A percentile compares a stretch with the other conserved stretches of the same genome.
Conservation (phyloP, 2,888 invertebrate genomes). For the Eurytoma californica region DNA sequence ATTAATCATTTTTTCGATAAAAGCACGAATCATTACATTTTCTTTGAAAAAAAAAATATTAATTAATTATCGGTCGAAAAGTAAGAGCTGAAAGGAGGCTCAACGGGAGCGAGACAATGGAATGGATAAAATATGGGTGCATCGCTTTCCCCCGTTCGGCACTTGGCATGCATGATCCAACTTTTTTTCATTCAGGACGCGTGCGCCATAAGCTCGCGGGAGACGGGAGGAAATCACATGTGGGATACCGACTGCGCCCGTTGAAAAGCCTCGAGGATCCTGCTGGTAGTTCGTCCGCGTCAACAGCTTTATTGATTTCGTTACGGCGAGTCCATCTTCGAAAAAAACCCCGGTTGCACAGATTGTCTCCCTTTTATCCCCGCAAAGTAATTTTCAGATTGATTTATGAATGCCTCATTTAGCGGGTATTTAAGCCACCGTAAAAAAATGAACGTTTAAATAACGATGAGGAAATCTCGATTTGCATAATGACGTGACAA, state of each 20-base stretch:
- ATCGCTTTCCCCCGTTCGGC: slow-evolving; percentile 23
- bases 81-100: neutral
- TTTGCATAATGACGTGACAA: no score
- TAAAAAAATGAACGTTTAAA: neutral
- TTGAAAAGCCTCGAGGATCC: slow-evolving; percentile 55
- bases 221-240: slow-evolving; percentile 69
- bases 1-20: no score
- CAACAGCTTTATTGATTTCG: slow-evolving; percentile 60
- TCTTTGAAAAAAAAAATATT: no score
- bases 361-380: slow-evolving; percentile 3
- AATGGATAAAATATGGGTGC: neutral
- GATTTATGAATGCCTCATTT: slow-evolving; percentile 29
- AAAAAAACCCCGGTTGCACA: slow-evolving; percentile 24
- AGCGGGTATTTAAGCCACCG: neutral
- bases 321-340: slow-evolving; percentile 32
- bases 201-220: slow-evolving; percentile 59
- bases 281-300: slow-evolving; percentile 66
- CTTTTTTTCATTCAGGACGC: slow-evolving; percentile 48
- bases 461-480: neutral
- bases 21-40: no score
- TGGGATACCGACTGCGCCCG: slow-evolving; percentile 62
- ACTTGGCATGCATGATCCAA: slow-evolving; percentile 16
- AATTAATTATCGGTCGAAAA: no score
- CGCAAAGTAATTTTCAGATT: slow-evolving; percentile 23
- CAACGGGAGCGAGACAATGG: neutral